Conservation (phyloP, 2,888 invertebrate species). For the Dryomyza anilis region DNA sequence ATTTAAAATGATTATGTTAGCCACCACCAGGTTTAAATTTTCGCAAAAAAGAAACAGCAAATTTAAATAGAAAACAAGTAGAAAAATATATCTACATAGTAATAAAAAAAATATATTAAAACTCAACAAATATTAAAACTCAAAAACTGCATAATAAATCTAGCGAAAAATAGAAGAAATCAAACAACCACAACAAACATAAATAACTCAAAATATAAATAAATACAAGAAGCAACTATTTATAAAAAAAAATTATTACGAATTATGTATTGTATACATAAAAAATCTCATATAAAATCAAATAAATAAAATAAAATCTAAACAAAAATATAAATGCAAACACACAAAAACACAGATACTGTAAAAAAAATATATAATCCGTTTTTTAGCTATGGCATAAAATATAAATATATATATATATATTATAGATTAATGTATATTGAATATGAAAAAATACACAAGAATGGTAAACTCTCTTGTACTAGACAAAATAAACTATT, state of each 20-base stretch:
- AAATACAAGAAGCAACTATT: neutral
- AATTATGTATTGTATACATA: constrained; percentile 13
- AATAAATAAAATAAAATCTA: neutral
- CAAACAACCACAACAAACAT: neutral
- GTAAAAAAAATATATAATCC: constrained; percentile 7
- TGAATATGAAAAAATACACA: neutral
- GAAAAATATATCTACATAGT: neutral
- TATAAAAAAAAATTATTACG: neutral
- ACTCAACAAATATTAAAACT: neutral
- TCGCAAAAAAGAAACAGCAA: neutral
- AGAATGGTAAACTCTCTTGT: neutral
- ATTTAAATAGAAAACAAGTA: neutral
- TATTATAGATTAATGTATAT: constrained; percentile 15
- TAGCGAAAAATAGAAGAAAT: neutral
- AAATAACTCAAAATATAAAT: neutral
- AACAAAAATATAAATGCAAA: neutral
- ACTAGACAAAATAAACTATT: neutral
- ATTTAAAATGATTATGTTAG: too few relatives aligned
- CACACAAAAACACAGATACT: constrained; percentile 2
- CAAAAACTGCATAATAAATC: neutral
- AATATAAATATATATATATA: too few relatives aligned
- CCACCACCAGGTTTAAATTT: too few relatives aligned
- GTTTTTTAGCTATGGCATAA: constrained; percentile 16
- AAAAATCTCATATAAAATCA: neutral
- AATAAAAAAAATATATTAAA: neutral